These are phyloP conservation scores for Gymnothorax reevesii DNA, from an alignment of 2,797 vertebrate species.

Conservation along the genomic window DNA sequence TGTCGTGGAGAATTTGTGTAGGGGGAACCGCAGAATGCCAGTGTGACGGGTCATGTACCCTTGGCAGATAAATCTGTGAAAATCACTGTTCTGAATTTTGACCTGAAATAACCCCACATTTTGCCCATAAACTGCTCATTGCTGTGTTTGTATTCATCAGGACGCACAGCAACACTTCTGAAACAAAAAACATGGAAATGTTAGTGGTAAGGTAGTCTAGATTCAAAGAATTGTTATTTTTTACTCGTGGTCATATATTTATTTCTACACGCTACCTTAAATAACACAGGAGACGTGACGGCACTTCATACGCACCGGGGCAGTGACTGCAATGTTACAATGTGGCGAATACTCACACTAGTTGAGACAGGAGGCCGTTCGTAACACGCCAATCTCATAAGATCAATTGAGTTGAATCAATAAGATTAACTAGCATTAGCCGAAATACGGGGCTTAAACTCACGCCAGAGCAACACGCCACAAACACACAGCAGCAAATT, in stretches of 20 bases:
- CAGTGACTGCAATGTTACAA: neutral
- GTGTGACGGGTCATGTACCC: neutral
- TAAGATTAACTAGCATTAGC: slow-evolving; percentile 12
- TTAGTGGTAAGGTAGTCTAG: neutral
- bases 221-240: neutral
- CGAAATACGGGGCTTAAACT: neutral
- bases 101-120: slow-evolving; percentile 27
- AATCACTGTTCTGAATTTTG: slow-evolving; percentile 19
- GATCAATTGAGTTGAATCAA: slow-evolving; percentile 10
- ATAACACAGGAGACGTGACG: neutral
- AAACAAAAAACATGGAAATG: neutral
- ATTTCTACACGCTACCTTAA: neutral
- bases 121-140: neutral
- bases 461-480: neutral
- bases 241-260: neutral
- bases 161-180: neutral
- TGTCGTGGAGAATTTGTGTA: slow-evolving; percentile 17
- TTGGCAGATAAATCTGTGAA: slow-evolving; percentile 4
- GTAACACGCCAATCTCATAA: slow-evolving; percentile 11
- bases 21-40: slow-evolving; percentile 7
- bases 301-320: neutral
- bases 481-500: slow-evolving; percentile 22
- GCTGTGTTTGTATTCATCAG: neutral
- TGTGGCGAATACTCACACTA: slow-evolving; percentile 21
- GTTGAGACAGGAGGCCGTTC: slow-evolving; percentile 4